Percentiles rank a stretch among this genome's conserved stretches.
Conservation (phyloP, 2,113 vertebrate genomes). For the Pelmatolapia mariae region DNA sequence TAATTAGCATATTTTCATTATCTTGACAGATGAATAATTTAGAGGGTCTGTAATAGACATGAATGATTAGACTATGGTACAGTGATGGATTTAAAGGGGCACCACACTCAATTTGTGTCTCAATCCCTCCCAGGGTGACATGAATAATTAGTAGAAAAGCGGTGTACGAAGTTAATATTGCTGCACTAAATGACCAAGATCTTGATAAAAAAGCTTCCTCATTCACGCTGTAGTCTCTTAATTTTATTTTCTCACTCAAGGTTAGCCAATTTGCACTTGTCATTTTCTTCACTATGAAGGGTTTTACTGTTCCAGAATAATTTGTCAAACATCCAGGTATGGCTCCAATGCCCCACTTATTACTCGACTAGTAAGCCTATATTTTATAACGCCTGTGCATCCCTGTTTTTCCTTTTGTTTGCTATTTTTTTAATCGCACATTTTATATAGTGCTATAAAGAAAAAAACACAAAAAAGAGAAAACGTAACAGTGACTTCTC, state of each 20-base stretch:
- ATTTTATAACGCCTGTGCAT: not conserved
- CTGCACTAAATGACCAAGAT: not conserved
- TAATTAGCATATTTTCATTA: slow-evolving; percentile 92
- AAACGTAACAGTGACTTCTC: not conserved
- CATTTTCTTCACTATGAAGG: not conserved
- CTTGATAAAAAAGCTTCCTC: not conserved
- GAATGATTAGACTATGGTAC: slow-evolving; percentile 71
- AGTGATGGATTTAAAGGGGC: slow-evolving; percentile 74
- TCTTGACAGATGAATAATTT: slow-evolving; percentile 85
- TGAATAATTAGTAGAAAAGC: slow-evolving; percentile 65
- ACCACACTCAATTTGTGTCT: slow-evolving; percentile 68
- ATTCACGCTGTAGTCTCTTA: not conserved
- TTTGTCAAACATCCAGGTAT: not conserved
- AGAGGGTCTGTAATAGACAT: slow-evolving; percentile 72
- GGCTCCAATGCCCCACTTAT: not conserved
- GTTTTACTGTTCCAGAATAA: not conserved
- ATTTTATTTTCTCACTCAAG: not conserved
- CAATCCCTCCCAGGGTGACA: slow-evolving; percentile 64
- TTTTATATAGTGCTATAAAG: not conserved
- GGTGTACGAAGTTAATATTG: not conserved
- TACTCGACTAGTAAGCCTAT: not conserved
- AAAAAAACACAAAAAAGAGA: not conserved
- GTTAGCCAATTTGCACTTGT: not conserved
- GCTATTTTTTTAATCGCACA: not conserved
- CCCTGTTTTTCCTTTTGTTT: not conserved